Percentiles rank a stretch among this genome's conserved stretches.
These are phyloP conservation scores for Malurus alboscapulatus DNA, from an alignment of 2,113 vertebrate genomes.

Conservation along the genomic window DNA sequence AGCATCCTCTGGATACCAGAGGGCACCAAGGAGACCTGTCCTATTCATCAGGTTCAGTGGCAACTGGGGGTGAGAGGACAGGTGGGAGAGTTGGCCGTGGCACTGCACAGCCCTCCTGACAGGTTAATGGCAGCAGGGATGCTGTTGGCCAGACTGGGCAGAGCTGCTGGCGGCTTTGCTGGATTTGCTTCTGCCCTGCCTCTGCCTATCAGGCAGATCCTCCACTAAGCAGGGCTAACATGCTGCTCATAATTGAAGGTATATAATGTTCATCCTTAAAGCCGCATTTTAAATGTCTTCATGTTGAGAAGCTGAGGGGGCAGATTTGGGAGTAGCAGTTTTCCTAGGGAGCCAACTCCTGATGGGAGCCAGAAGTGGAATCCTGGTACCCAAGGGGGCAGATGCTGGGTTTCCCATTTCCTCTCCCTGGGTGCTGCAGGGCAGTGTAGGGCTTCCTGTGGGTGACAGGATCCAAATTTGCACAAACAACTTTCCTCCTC, in stretches of 20 bases:
- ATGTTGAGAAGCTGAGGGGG: neutral
- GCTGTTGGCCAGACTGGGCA: neutral
- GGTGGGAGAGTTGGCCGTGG: neutral
- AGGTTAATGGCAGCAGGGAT: neutral
- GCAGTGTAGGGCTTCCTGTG: neutral
- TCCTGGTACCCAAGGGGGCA: neutral
- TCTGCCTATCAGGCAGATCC: neutral
- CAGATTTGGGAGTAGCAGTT: neutral
- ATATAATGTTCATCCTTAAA: neutral
- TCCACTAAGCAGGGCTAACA: neutral
- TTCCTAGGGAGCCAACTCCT: neutral
- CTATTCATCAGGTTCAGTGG: accelerated
- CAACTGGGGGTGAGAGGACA: neutral
- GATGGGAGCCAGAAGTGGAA: neutral
- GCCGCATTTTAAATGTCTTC: neutral
- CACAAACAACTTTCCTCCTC: neutral
- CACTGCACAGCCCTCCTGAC: accelerated
- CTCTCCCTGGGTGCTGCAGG: neutral
- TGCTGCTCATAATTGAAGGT: neutral
- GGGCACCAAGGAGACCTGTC: neutral
- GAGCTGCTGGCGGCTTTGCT: neutral
- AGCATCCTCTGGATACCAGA: accelerated
- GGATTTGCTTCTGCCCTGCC: neutral
- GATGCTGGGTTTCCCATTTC: neutral
- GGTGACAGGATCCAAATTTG: too few relatives aligned